phyloP scores from a whole-genome alignment of 2,888 invertebrate species.

The Orchestes rusci region DNA sequence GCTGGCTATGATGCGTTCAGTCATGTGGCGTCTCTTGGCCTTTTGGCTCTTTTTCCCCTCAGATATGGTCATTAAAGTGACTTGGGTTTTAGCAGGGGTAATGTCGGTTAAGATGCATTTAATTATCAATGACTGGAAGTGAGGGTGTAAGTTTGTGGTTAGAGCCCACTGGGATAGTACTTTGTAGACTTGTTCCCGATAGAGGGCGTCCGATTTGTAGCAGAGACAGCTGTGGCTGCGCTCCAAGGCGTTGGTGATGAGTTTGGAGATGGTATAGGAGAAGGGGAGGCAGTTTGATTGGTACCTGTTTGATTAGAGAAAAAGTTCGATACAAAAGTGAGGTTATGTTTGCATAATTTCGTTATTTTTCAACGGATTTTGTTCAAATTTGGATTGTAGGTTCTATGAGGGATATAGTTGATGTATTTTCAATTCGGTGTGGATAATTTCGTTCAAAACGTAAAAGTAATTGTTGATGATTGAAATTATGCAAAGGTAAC shows the following conservation, averaged over 20 bases:
- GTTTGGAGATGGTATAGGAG: conserved; percentile 28
- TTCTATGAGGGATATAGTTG: no score
- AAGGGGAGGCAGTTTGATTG: conserved; percentile 27
- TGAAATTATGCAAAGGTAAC: no score
- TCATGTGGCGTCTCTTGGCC: conserved; percentile 25
- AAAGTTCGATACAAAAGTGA: no score
- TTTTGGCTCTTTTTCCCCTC: conserved; percentile 25
- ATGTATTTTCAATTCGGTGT: no score
- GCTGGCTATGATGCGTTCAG: conserved; percentile 24
- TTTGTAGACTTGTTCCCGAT: conserved; percentile 27
- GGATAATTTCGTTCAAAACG: no score
- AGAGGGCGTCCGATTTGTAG: conserved; percentile 22
- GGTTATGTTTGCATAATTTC: no score
- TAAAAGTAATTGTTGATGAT: no score
- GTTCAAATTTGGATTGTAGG: no score
- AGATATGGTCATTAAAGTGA: conserved; percentile 23
- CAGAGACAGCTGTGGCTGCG: conserved; percentile 28
- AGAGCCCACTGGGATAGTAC: conserved; percentile 25
- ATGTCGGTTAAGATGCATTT: conserved; percentile 28
- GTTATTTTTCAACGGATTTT: no score
- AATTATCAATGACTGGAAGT: conserved; percentile 27
- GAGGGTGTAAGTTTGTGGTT: conserved; percentile 25
- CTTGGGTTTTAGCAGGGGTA: conserved; percentile 22
- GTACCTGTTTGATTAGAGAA: no score
- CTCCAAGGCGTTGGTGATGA: conserved; percentile 27